These are phyloP conservation scores for Eledona agricola DNA, from an alignment of 2,888 invertebrate genomes.

Conservation along the genomic window DNA sequence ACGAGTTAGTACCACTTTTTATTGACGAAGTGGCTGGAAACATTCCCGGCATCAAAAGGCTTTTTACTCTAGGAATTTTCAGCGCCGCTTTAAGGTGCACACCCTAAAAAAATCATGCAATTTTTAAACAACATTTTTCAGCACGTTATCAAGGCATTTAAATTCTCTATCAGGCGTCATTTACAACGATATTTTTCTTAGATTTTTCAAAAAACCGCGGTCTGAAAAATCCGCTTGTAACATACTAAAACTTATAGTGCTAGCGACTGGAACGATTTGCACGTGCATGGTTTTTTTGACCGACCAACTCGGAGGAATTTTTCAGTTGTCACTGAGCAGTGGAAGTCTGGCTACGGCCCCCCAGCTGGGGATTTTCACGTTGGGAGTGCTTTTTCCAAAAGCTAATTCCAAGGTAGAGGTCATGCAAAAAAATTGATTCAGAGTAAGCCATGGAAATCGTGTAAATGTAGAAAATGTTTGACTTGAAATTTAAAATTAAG, in stretches of 20 bases:
- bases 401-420: constrained; percentile 70
- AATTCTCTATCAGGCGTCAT: constrained; percentile 71
- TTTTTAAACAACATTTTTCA: not conserved
- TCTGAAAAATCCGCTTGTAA: constrained; percentile 66
- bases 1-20: constrained; percentile 72
- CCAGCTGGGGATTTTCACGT: constrained; percentile 71
- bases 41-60: constrained; percentile 77
- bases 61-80: constrained; percentile 78
- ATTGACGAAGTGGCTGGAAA: constrained; percentile 73
- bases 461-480: too few species aligned
- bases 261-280: constrained; percentile 68
- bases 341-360: constrained; percentile 62
- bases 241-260: constrained; percentile 67
- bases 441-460: too few species aligned
- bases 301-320: constrained; percentile 59
- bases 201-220: constrained; percentile 64
- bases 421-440: too few species aligned
- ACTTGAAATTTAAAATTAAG: too few species aligned
- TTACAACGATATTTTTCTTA: constrained; percentile 72
- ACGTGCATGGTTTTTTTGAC: constrained; percentile 75
- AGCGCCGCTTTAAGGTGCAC: constrained; percentile 71
- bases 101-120: not conserved
- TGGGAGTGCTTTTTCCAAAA: constrained; percentile 74
- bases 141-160: constrained; percentile 69
- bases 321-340: constrained; percentile 69